Base-by-base conservation (phyloP, 2,888 invertebrate genomes). In the Periphyllus acericola region DNA sequence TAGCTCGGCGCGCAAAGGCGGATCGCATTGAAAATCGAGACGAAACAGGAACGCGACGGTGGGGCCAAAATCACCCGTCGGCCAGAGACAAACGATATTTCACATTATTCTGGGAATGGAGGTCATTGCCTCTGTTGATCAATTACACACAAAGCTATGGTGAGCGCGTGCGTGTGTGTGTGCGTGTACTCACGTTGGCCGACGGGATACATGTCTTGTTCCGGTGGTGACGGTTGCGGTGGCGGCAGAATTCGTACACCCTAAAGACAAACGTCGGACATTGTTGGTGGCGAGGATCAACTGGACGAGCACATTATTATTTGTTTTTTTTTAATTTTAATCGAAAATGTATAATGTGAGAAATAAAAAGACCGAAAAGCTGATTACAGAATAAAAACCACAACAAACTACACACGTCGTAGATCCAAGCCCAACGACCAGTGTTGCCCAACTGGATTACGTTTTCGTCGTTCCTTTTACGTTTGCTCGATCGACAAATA, bases 101-200 rank as follows among this genome's bases (percentile, higher is more conserved):
- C 25, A 60, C 8, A 25, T 52, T 52, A 87, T 75, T 81, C 74
- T 32, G 29, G 72, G 80, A 89, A 89, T 89, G 89, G 89, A 89
- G 89, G 89, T 89, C 89, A 89, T 81, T 87, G 87, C 87, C 87
- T 87, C 80, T 74, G 87, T 81, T 72, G 71, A 80, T 86, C 80
- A 75, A 87, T 80, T 52, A 46, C 68, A 85, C 76, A 87, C 80
- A 87, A 87, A 87, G 80, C 80, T 86, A 78, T 3, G 11, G 46
- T 46, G 21, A 36, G 29, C 40, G 5, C 11, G 29, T 92, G 94
- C 94, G 83, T 29, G 60, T 60, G 46, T 71, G 34, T 36, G 66
- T 87, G 55, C 29, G n/a, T 88, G 75, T 92, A 94, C 94, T 94
- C 93, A 94, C 94, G 94, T 92, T 94, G 94, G 91, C 94, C 94